Conservation (phyloP, 30 jellyfish, hydroid and myxozoan species). For the Rhopilema esculentum region DNA sequence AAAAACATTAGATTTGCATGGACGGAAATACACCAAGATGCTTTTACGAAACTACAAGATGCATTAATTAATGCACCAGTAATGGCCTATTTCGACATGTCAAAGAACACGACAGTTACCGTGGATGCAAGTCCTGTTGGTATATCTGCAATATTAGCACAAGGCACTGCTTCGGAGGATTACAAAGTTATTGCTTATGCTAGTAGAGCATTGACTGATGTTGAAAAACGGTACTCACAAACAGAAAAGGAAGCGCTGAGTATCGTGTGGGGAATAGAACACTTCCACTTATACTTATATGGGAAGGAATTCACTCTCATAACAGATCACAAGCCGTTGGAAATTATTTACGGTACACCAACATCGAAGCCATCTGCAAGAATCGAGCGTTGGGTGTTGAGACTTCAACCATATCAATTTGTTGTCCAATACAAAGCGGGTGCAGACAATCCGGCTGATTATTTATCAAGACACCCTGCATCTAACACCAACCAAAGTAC, state of each 20-base stretch:
- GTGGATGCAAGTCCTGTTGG: slow-evolving; percentile 66
- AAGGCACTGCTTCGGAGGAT: slow-evolving; percentile 8
- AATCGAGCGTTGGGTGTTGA: slow-evolving; percentile 32
- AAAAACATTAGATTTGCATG: slow-evolving; percentile 49
- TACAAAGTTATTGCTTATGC: slow-evolving; percentile 50
- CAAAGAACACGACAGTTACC: slow-evolving; percentile 10
- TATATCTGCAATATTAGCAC: slow-evolving; percentile 36
- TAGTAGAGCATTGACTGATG: slow-evolving; percentile 34
- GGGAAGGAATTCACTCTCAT: slow-evolving; percentile 18
- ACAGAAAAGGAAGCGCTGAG: slow-evolving; percentile 48
- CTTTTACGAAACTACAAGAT: slow-evolving; percentile 25
- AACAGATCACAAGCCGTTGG: slow-evolving; percentile 19
- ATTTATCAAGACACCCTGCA: slow-evolving; percentile 32
- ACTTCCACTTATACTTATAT: slow-evolving; percentile 19
- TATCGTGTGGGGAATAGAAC: slow-evolving; percentile 39
- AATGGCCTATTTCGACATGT: slow-evolving; percentile 42
- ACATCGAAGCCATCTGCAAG: slow-evolving; percentile 41
- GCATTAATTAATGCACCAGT: slow-evolving; percentile 55
- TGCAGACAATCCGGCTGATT: slow-evolving; percentile 31
- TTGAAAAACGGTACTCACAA: slow-evolving; percentile 35
- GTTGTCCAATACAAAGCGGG: slow-evolving; percentile 41
- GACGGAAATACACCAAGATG: slow-evolving; percentile 33
- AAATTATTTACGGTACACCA: slow-evolving; percentile 31
- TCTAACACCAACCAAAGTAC: neutral
- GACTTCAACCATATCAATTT: slow-evolving; percentile 2